phyloP scores from a whole-genome alignment of 1,140 invertebrate genomes.

The Venturia canescens region DNA sequence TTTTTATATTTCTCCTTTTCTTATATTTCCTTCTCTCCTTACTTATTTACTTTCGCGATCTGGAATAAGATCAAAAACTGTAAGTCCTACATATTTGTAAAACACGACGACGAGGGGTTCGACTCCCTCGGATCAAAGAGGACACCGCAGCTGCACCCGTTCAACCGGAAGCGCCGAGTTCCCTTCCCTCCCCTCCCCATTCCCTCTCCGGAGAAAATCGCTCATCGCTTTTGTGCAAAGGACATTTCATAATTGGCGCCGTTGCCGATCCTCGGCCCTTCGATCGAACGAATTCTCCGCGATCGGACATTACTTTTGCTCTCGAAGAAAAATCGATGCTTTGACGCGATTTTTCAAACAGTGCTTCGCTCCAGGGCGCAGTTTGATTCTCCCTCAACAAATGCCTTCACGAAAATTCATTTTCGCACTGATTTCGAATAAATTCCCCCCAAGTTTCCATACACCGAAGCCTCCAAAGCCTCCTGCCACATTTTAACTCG shows the following conservation, averaged over 20 bases:
- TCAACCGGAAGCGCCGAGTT: neutral
- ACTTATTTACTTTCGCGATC: neutral
- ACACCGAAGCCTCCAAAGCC: neutral
- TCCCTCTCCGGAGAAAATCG: constrained; percentile 15
- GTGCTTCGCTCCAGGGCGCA: no score
- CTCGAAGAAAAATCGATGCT: no score
- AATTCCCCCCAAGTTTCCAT: no score
- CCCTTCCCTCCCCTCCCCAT: constrained; percentile 52
- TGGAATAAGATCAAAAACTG: constrained; percentile 18
- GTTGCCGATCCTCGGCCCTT: no score
- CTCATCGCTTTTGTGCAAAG: neutral
- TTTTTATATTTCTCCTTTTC: constrained; percentile 23
- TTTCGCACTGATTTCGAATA: no score
- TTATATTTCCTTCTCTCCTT: neutral
- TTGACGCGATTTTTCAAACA: no score
- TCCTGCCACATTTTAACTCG: neutral
- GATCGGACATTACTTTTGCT: no score
- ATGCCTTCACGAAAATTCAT: no score
- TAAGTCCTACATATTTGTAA: neutral
- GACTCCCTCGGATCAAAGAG: neutral
- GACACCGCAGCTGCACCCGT: no score
- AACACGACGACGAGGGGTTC: constrained; percentile 58
- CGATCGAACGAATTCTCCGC: no score
- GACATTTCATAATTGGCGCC: neutral
- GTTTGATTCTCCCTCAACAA: no score